Percentiles rank a stretch among this genome's conserved stretches.
phyloP scores from a whole-genome alignment of 2,113 vertebrate genomes.

The Neofelis nebulosa region DNA sequence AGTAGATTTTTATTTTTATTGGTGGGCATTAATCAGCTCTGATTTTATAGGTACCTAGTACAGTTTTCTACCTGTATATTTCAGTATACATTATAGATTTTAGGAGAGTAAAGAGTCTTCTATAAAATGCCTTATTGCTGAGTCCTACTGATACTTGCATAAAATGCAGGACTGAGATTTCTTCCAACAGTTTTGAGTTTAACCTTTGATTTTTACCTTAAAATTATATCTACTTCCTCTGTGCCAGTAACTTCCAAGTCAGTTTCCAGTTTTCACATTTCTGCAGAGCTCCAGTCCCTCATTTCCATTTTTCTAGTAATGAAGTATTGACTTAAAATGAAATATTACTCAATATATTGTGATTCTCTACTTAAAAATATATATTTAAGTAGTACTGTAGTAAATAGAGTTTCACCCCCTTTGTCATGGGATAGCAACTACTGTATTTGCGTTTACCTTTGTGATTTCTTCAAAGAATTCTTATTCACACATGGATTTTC shows the following conservation, averaged over 20 bases:
- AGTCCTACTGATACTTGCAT: not conserved
- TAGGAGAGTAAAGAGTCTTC: not conserved
- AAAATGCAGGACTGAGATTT: slow-evolving; percentile 33
- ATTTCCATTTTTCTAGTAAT: slow-evolving; percentile 15
- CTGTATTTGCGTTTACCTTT: not conserved
- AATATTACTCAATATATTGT: slow-evolving; percentile 16
- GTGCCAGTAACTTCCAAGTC: not conserved
- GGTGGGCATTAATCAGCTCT: not conserved
- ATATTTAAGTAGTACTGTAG: not conserved
- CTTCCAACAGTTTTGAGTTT: not conserved
- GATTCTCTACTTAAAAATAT: slow-evolving; percentile 20
- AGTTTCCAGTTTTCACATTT: not conserved
- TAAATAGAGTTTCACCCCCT: not conserved
- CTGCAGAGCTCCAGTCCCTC: not conserved
- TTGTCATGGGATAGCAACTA: not conserved
- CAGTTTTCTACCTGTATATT: slow-evolving; percentile 29
- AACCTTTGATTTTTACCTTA: slow-evolving; percentile 49
- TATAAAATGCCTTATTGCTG: not conserved
- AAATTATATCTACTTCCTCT: slow-evolving; percentile 31
- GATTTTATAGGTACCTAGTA: not conserved
- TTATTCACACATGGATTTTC: slow-evolving; percentile 34
- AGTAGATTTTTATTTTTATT: slow-evolving; percentile 33
- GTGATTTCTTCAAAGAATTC: not conserved
- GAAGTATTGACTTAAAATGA: not conserved
- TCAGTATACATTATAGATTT: slow-evolving; percentile 29